Evolutionary conservation across 2,113 vertebrate species (phyloP).

Genomic region (Elephantulus edwardii): DNA sequence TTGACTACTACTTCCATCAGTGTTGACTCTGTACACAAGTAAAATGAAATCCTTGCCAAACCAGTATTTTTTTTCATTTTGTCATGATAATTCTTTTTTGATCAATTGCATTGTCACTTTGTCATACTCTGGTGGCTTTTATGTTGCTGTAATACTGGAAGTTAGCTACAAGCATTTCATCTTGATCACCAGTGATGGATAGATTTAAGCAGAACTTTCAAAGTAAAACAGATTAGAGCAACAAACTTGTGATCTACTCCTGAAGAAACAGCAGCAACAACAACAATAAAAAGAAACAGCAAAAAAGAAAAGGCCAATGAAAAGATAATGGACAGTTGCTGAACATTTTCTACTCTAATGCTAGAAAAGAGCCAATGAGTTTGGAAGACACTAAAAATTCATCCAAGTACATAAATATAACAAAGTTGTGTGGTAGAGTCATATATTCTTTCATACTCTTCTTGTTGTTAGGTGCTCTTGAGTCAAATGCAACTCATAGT

Average conservation of each 20-base stretch:
- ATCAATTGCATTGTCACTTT: not conserved
- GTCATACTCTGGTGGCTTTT: not conserved
- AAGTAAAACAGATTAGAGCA: not conserved
- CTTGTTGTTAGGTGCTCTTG: no score
- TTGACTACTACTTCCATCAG: not conserved
- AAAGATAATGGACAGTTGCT: no score
- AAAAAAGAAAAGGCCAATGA: no score
- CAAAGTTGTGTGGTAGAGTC: not conserved
- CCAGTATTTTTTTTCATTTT: not conserved
- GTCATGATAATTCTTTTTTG: not conserved
- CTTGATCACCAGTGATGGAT: not conserved
- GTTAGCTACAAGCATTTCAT: not conserved
- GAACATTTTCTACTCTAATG: no score
- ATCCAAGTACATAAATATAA: not conserved
- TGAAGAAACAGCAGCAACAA: no score
- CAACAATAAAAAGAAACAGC: no score
- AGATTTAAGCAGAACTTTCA: not conserved
- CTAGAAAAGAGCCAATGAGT: not conserved
- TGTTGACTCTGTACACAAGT: not conserved
- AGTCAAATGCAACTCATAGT: no score
- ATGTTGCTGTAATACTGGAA: not conserved
- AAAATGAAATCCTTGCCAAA: not conserved
- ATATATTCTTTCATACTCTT: not conserved
- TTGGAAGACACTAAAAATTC: not conserved
- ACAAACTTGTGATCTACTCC: not conserved